Evolutionary conservation across 2,888 invertebrate species (phyloP), one percentile per base, ranked within the genome.

Genomic region (Hirtodrosophila confusa): DNA sequence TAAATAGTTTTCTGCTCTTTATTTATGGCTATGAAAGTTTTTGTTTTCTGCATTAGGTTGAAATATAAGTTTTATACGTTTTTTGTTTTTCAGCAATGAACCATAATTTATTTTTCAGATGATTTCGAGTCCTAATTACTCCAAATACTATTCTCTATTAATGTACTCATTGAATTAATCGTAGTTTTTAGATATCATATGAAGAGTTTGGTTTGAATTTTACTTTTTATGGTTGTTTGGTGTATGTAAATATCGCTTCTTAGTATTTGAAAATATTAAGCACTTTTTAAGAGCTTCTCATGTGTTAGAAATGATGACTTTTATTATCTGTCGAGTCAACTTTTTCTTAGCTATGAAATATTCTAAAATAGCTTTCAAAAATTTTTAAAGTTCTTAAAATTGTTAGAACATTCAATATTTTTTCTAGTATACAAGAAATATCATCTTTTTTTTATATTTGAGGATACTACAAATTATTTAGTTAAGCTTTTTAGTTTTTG

Each of bases 1-100:
- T 76, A 69, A 72, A 76, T 82, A 78, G 82, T 73, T 85, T 72
- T 75, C 58, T 64, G 64, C 51, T 54, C 48, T 57, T 54, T 57
- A 63, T 60, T 33, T 56, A 65, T 65, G 45, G 45, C 55, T 66
- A 51, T 67, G 31, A 57, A 58, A 55, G 24, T 50, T 43, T 49
- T 67, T 58, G 33, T 27, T 73, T 31, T 63, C 62, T 49, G 64
- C 40, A 43, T 64, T 61, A 5, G 61, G 58, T 60, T 53, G 54
- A 67, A 61, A 56, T 72, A 43, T 40, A 57, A 51, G 37, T 66
- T 64, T 48, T 48, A 50, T 62, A 51, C 40, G 69, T 50, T 55
- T 50, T 44, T 31, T 31, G 31, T 55, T 50, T 44, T 62, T 73
- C 23, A 44, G 61, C 43, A 63, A 66, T 69, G 61, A 49, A 17